phyloP scores from a whole-genome alignment of 1,140 invertebrate species.

The Drosophila subobscura region DNA sequence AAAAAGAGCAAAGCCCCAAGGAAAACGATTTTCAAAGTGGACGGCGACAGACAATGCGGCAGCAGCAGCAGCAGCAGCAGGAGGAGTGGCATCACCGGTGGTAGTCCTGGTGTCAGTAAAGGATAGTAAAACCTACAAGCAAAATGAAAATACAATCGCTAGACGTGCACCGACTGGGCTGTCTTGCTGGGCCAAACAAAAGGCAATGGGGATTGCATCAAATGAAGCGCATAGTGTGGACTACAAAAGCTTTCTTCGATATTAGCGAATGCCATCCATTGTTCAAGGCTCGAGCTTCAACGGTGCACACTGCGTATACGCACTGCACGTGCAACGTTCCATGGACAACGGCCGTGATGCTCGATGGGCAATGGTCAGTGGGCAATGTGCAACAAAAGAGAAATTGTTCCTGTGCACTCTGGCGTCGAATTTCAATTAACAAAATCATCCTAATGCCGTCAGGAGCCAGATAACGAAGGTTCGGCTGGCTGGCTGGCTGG shows the following conservation, averaged over 20 bases:
- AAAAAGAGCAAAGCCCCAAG: constrained; percentile 24
- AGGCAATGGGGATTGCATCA: constrained; percentile 56
- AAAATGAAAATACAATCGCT: constrained; percentile 61
- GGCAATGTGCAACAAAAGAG: constrained; percentile 26
- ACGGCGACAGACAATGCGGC: constrained; percentile 11
- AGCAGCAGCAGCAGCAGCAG: constrained; percentile 1
- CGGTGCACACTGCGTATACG: constrained; percentile 45
- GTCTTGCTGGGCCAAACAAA: constrained; percentile 50
- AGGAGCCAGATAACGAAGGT: constrained; percentile 13
- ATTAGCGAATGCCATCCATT: constrained; percentile 38
- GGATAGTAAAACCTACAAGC: constrained; percentile 59
- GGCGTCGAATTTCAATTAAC: constrained; percentile 69
- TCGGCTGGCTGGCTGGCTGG: neutral
- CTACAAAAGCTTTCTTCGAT: constrained; percentile 52
- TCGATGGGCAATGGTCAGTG: too few relatives aligned
- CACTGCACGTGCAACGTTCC: constrained; percentile 33
- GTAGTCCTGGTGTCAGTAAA: constrained; percentile 11
- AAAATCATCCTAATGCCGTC: constrained; percentile 48
- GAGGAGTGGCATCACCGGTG: neutral
- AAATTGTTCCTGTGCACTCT: constrained; percentile 52
- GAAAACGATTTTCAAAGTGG: constrained; percentile 32
- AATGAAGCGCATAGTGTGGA: constrained; percentile 62
- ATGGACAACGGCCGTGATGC: too few relatives aligned
- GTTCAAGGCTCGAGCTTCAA: constrained; percentile 13
- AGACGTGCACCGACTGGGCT: constrained; percentile 40